Conservation (phyloP, 2,888 invertebrate genomes). For the Encarsia formosa region DNA sequence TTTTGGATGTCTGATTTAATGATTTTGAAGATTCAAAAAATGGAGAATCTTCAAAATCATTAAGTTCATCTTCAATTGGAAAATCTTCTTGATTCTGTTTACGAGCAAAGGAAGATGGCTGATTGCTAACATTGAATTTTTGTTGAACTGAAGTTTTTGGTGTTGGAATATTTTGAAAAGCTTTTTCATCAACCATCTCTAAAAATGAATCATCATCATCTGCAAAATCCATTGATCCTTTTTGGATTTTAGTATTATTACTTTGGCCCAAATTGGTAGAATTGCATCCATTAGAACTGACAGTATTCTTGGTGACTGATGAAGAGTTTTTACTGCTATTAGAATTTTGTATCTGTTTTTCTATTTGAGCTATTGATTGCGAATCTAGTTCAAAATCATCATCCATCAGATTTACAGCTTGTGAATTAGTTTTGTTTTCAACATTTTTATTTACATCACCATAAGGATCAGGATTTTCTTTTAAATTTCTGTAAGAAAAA, state of each 20-base stretch:
- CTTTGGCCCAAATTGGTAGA: background rate
- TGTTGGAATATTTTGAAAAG: slow-evolving; percentile 9
- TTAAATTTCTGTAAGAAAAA: slow-evolving; percentile 45
- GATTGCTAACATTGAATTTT: background rate
- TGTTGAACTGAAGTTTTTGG: slow-evolving; percentile 1
- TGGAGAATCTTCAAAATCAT: slow-evolving; percentile 7
- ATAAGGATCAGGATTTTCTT: slow-evolving; percentile 54
- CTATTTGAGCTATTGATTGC: slow-evolving; percentile 31
- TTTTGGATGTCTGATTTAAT: background rate
- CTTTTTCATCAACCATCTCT: slow-evolving; percentile 41
- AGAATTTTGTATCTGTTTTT: slow-evolving; percentile 23
- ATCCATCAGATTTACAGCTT: slow-evolving; percentile 28
- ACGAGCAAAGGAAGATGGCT: slow-evolving; percentile 1
- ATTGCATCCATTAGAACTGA: background rate
- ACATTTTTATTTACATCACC: slow-evolving; percentile 33
- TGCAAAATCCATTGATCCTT: slow-evolving; percentile 15
- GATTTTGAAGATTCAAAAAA: slow-evolving; percentile 3
- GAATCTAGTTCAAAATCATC: slow-evolving; percentile 40
- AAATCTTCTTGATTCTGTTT: slow-evolving; percentile 8
- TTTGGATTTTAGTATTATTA: background rate
- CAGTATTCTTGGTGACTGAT: background rate
- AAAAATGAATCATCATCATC: slow-evolving; percentile 41
- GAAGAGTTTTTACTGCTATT: slow-evolving; percentile 2
- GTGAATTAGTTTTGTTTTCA: background rate
- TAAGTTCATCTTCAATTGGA: slow-evolving; percentile 18